Percentiles rank a stretch among this genome's conserved stretches.
These are phyloP conservation scores for Philereme vetulata DNA, from an alignment of 2,888 invertebrate genomes.

Conservation along the genomic window DNA sequence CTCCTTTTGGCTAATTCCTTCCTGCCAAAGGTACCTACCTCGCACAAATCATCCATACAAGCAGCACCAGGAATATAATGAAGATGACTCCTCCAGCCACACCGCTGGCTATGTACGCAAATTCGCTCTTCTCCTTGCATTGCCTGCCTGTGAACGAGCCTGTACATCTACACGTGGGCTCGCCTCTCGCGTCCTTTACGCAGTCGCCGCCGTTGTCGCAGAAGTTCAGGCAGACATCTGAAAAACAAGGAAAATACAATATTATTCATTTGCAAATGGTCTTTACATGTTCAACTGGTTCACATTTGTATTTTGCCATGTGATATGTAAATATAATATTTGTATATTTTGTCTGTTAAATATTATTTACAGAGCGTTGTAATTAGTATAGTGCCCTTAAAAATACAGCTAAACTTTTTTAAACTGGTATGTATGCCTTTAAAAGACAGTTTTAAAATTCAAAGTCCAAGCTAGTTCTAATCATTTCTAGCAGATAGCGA, in stretches of 20 bases:
- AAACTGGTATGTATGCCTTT: no score
- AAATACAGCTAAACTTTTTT: no score
- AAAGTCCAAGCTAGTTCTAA: no score
- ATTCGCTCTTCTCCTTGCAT: constrained; percentile 96
- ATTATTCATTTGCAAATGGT: not conserved
- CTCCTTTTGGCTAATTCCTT: not conserved
- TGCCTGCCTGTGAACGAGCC: constrained; percentile 96
- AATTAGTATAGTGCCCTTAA: no score
- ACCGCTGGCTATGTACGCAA: constrained; percentile 97
- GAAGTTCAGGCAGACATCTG: constrained; percentile 92
- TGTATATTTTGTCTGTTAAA: no score
- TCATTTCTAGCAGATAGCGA: no score
- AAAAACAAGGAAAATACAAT: constrained; percentile 35
- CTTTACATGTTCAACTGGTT: no score
- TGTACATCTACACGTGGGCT: constrained; percentile 94
- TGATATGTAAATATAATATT: no score
- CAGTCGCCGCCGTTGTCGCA: constrained; percentile 96
- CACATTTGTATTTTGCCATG: no score
- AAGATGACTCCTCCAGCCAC: constrained; percentile 97
- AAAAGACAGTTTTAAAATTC: no score
- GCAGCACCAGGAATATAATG: constrained; percentile 94
- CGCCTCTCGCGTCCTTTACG: constrained; percentile 91
- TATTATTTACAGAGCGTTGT: no score
- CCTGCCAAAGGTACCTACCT: constrained; percentile 75
- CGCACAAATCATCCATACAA: constrained; percentile 99